Evolutionary conservation across 2,888 invertebrate genomes (phyloP).

Genomic region (Argynnis bischoffii): DNA sequence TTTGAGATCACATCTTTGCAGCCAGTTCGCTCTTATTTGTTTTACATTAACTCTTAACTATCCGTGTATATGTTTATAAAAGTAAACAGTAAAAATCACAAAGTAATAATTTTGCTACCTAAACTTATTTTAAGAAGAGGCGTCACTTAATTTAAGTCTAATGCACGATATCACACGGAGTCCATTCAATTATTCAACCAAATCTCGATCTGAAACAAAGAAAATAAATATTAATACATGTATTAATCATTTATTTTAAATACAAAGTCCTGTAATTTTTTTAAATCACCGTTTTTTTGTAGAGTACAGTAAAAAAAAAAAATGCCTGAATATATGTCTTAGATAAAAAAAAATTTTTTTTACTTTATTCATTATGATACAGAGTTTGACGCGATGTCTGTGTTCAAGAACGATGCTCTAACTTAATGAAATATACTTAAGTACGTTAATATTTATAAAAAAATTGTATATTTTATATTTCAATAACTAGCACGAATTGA

Average conservation of each 20-base stretch:
- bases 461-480: background rate
- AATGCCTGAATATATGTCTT: no score
- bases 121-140: slow-evolving; percentile 58
- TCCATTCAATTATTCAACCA: slow-evolving; percentile 45
- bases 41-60: slow-evolving; percentile 47
- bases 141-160: slow-evolving; percentile 56
- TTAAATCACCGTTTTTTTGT: no score
- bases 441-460: background rate
- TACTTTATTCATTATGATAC: no score
- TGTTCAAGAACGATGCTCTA: background rate
- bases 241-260: background rate
- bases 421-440: background rate
- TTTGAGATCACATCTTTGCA: slow-evolving; percentile 76
- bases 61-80: slow-evolving; percentile 57
- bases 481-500: slow-evolving; percentile 28
- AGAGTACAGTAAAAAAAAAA: no score
- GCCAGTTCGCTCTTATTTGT: slow-evolving; percentile 45
- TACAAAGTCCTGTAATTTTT: no score
- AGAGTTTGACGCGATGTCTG: no score
- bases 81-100: slow-evolving; percentile 69
- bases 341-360: no score
- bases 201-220: slow-evolving; percentile 65
- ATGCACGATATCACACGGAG: slow-evolving; percentile 72
- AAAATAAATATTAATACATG: slow-evolving; percentile 33
- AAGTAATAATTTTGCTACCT: slow-evolving; percentile 70